Evolutionary conservation across 2,888 invertebrate species (phyloP).

Genomic region (Spicauda simplicius): DNA sequence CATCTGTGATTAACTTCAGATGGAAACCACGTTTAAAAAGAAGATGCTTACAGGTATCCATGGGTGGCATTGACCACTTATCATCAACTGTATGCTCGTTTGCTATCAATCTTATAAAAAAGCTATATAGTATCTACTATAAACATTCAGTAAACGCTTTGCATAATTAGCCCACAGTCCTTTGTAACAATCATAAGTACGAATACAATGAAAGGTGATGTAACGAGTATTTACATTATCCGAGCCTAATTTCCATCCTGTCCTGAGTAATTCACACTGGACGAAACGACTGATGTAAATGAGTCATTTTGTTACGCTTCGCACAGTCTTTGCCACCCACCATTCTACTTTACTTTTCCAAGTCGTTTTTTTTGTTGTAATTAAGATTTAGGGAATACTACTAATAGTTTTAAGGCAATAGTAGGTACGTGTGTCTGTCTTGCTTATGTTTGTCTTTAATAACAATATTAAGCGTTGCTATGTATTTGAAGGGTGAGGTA

Average conservation of each 20-base stretch:
- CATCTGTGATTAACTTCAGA: too few relatives aligned
- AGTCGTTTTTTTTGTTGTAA: slow-evolving; percentile 2
- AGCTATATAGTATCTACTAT: not conserved
- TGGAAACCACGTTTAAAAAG: too few relatives aligned
- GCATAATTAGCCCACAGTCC: not conserved
- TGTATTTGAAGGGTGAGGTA: too few relatives aligned
- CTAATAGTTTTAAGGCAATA: too few relatives aligned
- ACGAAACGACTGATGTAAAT: slow-evolving; percentile 10
- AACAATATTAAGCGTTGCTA: too few relatives aligned
- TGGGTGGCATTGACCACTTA: too few relatives aligned
- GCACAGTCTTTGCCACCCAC: not conserved
- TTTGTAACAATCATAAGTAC: not conserved
- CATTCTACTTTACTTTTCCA: slow-evolving; percentile 9
- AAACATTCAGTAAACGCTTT: not conserved
- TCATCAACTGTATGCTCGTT: too few relatives aligned
- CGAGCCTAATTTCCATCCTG: not conserved
- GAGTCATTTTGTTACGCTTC: slow-evolving; percentile 11
- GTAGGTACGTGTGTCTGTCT: too few relatives aligned
- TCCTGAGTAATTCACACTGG: not conserved
- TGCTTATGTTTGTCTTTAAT: too few relatives aligned
- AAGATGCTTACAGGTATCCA: too few relatives aligned
- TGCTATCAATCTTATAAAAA: too few relatives aligned
- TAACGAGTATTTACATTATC: slow-evolving; percentile 11
- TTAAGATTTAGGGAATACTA: not conserved
- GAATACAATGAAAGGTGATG: not conserved